Base-by-base conservation (phyloP, 2,888 invertebrate species). In the Aproaerema taeniolella region DNA sequence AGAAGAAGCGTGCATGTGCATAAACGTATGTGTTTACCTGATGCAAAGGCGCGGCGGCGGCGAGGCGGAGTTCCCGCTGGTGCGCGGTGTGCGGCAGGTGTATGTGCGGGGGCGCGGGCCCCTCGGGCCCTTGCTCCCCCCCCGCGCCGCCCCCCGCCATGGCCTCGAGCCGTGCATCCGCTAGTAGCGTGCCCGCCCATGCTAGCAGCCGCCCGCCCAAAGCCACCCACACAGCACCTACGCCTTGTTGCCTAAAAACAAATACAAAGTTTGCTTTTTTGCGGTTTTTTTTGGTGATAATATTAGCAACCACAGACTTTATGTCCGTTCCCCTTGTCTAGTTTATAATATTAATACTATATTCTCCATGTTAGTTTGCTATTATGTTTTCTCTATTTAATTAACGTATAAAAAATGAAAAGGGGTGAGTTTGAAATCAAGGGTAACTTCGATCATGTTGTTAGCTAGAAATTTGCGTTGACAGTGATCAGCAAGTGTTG, bases 151-250 rank as follows among this genome's bases (percentile, higher is more conserved):
- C 61, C 47, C 68, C 61, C 49, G 74, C 86, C 36, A 89, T 78
- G 20, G 90, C 88, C 73, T 95, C 95, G 26, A 94, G 86, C 35
- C 93, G 91, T 20, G 95, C 90, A 76, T 95, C 95, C 31, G 92
- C 90, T 41, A 95, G 87, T 47, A 95, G 74, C 16, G 91, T 90
- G 20, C 92, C 89, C 67, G 93, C 83, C 65, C 97, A 87, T 16
- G 92, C 90, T n/a, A 97, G 88, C 43, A 95, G 94, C 49, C 94
- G 93, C 14, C 93, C 92, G 9, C 96, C 95, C 38, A 97, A 88
- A 0, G 96, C 96, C 12, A 97, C 96, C 60, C 95, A 95, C 8
- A 97, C 88, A 2, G 95, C 96, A 38, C 96, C 95, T 50, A 96
- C 94, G 20, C 95, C 94, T 79, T 96, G 96, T 76, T 93, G 94